A percentile compares a stretch with the other conserved stretches of the same genome.
Evolutionary conservation across 2,888 invertebrate genomes (phyloP).

Genomic region (Nematopogon swammerdamellus): DNA sequence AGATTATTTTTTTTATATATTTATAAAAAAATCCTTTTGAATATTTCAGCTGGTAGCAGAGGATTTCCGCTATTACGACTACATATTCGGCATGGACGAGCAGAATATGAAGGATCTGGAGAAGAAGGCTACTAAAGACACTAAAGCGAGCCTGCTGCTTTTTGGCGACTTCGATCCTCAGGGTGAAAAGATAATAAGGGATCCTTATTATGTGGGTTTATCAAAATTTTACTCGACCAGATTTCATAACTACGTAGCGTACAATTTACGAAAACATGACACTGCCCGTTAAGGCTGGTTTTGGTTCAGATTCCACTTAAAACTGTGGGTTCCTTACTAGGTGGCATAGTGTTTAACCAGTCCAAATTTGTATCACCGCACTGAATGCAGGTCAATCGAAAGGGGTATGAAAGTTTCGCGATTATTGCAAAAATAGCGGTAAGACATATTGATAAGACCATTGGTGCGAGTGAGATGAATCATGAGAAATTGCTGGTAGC

Average conservation of each 20-base stretch:
- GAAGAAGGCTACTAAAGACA: slow-evolving; percentile 57
- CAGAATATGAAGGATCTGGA: slow-evolving; percentile 75
- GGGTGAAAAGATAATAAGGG: slow-evolving; percentile 76
- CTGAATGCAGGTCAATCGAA: too few relatives aligned
- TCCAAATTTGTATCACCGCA: too few relatives aligned
- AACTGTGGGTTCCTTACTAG: background rate
- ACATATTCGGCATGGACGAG: slow-evolving; percentile 94
- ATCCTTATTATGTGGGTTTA: slow-evolving; percentile 84
- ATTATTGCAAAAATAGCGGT: too few relatives aligned
- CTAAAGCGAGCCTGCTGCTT: slow-evolving; percentile 71
- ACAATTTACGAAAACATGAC: background rate
- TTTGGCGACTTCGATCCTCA: slow-evolving; percentile 87
- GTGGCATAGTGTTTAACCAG: too few relatives aligned
- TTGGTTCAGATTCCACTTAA: background rate
- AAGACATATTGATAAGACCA: too few relatives aligned
- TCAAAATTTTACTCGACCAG: background rate
- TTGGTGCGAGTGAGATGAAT: too few relatives aligned
- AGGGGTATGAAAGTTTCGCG: too few relatives aligned
- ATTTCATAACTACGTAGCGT: slow-evolving; percentile 2
- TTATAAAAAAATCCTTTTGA: background rate
- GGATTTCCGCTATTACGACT: slow-evolving; percentile 81
- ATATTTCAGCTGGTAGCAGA: slow-evolving; percentile 61
- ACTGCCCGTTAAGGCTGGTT: background rate
- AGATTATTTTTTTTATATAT: too few relatives aligned
- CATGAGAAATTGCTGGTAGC: too few relatives aligned